These are phyloP conservation scores for Callocephalon fimbriatum DNA, from an alignment of 2,113 vertebrate species.

Conservation along the genomic window DNA sequence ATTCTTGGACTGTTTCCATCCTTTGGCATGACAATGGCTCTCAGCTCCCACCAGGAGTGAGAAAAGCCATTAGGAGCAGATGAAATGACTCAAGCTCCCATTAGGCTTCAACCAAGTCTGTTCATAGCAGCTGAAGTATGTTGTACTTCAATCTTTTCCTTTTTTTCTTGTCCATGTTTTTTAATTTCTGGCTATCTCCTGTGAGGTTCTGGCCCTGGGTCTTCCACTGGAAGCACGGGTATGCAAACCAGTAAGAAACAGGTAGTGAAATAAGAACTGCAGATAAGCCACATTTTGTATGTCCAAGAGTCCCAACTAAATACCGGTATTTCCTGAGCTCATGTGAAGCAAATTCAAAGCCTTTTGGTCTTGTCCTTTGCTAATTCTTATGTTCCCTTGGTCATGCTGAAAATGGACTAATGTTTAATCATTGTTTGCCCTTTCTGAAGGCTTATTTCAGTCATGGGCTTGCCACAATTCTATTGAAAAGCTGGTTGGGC, in stretches of 20 bases:
- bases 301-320: not conserved
- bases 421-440: not conserved
- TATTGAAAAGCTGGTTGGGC: not conserved
- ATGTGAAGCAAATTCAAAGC: not conserved
- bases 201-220: not conserved
- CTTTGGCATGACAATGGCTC: constrained; percentile 41
- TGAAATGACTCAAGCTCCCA: constrained; percentile 33
- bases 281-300: not conserved
- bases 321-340: not conserved
- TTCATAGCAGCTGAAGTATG: not conserved
- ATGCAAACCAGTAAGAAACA: not conserved
- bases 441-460: not conserved
- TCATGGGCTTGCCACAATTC: not conserved
- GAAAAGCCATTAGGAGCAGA: constrained; percentile 52
- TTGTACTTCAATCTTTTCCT: not conserved
- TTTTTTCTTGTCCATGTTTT: not conserved
- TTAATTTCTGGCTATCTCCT: not conserved
- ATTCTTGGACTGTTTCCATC: constrained; percentile 37
- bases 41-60: constrained; percentile 49
- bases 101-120: not conserved
- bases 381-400: not conserved
- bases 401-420: not conserved
- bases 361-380: not conserved
- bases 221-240: not conserved
- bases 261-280: not conserved